These are phyloP conservation scores for Invenusta paracnida DNA, from an alignment of 2,888 invertebrate species.

Conservation along the genomic window DNA sequence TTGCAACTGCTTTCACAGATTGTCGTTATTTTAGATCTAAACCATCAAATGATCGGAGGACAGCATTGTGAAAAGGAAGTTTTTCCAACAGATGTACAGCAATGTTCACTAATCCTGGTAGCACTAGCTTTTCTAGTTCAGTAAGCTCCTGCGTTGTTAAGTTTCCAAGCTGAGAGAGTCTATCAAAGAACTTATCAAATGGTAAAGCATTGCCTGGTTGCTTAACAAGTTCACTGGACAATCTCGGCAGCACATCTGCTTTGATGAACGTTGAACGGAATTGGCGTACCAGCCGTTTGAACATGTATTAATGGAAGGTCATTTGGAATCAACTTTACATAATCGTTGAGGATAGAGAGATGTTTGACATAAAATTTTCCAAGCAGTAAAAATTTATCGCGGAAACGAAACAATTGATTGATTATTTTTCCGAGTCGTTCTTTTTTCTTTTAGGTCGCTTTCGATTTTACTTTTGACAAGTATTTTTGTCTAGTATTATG, in stretches of 20 bases:
- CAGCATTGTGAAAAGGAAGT: background rate
- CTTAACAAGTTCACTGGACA: background rate
- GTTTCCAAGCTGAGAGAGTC: background rate
- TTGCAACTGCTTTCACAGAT: background rate
- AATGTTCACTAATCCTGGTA: background rate
- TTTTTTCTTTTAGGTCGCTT: too few species aligned
- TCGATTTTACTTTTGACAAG: too few species aligned
- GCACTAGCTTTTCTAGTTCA: background rate
- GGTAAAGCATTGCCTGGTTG: background rate
- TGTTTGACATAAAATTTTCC: background rate
- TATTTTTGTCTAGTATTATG: too few species aligned
- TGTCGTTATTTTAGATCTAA: background rate
- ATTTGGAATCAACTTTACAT: background rate
- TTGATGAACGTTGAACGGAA: background rate
- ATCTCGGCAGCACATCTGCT: background rate
- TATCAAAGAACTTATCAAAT: background rate
- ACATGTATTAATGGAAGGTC: background rate
- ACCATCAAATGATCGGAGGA: background rate
- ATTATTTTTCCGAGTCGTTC: too few species aligned
- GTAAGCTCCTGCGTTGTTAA: background rate
- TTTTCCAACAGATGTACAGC: background rate
- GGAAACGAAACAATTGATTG: too few species aligned
- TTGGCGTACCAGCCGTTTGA: background rate
- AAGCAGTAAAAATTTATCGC: too few species aligned
- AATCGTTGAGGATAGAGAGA: background rate